Evolutionary conservation across 1,140 invertebrate species (phyloP), one percentile per base, ranked within the genome.

Genomic region (Caerostris darwini): DNA sequence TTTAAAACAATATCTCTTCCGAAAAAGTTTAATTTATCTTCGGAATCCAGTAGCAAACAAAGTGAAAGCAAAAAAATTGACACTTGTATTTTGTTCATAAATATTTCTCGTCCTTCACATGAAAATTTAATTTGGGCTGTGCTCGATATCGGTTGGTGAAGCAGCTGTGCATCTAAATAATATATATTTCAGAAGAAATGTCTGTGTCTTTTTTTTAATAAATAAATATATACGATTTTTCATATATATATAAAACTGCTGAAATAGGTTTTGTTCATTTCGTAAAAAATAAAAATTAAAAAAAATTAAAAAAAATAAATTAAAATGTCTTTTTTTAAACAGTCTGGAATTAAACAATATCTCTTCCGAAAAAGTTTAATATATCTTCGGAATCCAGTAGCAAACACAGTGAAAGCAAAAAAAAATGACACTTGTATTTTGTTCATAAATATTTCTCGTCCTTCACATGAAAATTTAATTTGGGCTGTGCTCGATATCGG

Each of bases 381-480:
- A 50, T 77, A 34, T 77, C 69, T 77, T 77, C 8, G 2, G 69
- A 19, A 50, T 77, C 3, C 34, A 34, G 8, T 34, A 71, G 69
- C n/a, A 50, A 71, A 34, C 7, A 34, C 10, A 77, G 19, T 10
- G 50, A 50, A 34, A 5, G 7, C 3, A n/a, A 5, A 69, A 3
- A n/a, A 7, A 10, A 69, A n/a, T 50, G 6, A n/a, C n/a, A 50
- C 19, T 77, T 77, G 34, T 10, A 12, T 77, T 77, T 77, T 77
- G 6, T 77, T 77, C 19, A 50, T 71, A 71, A 71, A 71, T 50
- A 71, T 71, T 50, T 71, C 69, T 50, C 50, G 69, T 53, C 19
- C 34, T 3, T 50, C 69, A 69, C 69, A 77, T 77, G 69, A 77
- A 77, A 77, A 77, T 77, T 77, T 77, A 77, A 77, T 77, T 77